These are phyloP conservation scores for Buphagus erythrorhynchus DNA, from an alignment of 2,797 vertebrate species.

Conservation along the genomic window DNA sequence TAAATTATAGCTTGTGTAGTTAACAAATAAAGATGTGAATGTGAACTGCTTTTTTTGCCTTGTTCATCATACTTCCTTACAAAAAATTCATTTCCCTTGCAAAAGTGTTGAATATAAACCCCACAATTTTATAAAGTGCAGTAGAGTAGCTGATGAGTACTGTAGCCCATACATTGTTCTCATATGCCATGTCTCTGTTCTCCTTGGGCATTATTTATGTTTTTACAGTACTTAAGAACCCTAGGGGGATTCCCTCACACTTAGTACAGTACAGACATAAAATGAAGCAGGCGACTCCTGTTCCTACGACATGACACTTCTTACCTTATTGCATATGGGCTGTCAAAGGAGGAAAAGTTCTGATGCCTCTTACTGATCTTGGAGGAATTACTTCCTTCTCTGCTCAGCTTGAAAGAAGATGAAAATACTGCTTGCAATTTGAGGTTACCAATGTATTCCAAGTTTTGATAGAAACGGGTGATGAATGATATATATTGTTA, in stretches of 20 bases:
- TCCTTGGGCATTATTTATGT: not conserved
- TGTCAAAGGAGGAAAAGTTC: not conserved
- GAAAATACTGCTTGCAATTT: not conserved
- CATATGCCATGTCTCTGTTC: not conserved
- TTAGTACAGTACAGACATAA: not conserved
- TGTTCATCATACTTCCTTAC: not conserved
- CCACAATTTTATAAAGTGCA: not conserved
- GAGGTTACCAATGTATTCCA: not conserved
- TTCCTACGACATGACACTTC: not conserved
- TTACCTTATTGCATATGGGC: not conserved
- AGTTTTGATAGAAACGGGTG: fast-evolving
- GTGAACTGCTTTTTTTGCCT: constrained; percentile 30
- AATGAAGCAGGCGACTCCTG: not conserved
- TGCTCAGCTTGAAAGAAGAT: not conserved
- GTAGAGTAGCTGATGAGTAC: not conserved
- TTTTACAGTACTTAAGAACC: not conserved
- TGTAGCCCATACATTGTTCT: not conserved
- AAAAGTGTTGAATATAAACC: not conserved
- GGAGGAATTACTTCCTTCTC: not conserved
- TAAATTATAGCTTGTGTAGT: constrained; percentile 72
- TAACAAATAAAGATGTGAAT: constrained; percentile 77
- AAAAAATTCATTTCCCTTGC: not conserved
- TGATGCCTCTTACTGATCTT: not conserved
- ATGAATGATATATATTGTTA: not conserved
- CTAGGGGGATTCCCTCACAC: not conserved